A percentile compares a stretch with the other conserved stretches of the same genome.
Evolutionary conservation across 2,797 vertebrate genomes (phyloP).

Genomic region (Fratercula arctica): DNA sequence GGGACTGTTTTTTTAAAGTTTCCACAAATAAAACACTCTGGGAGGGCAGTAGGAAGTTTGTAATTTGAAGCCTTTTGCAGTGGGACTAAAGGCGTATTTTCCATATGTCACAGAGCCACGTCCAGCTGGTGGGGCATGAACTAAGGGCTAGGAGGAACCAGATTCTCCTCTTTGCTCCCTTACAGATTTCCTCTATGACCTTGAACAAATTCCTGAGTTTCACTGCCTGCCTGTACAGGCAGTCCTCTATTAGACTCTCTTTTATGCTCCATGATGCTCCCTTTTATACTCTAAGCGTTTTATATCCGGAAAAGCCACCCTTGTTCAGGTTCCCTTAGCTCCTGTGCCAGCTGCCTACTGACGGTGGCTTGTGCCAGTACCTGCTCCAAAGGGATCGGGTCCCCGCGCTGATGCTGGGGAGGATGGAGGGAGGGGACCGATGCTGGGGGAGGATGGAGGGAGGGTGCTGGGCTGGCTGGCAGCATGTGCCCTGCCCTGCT

Average conservation of each 20-base stretch:
- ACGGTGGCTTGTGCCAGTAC: accelerated
- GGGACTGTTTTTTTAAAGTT: neutral
- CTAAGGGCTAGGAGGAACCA: neutral
- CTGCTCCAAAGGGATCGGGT: neutral
- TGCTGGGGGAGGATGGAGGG: neutral
- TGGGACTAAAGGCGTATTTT: neutral
- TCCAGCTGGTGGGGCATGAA: constrained; percentile 20
- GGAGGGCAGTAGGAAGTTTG: constrained; percentile 3
- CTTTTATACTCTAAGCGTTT: neutral
- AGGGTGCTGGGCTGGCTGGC: neutral
- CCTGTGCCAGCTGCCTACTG: neutral
- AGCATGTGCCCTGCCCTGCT: neutral
- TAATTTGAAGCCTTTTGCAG: constrained; percentile 47
- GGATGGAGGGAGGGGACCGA: neutral
- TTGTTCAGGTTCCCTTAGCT: neutral
- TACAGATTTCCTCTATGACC: neutral
- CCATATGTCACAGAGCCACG: neutral
- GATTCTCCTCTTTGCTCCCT: neutral
- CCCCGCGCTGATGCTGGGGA: neutral
- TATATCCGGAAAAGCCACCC: neutral
- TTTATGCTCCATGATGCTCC: neutral
- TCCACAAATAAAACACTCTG: neutral
- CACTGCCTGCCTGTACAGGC: neutral
- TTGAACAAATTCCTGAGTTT: constrained; percentile 19
- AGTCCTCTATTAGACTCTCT: neutral